A percentile compares a stretch with the other conserved stretches of the same genome.
phyloP scores from a whole-genome alignment of 2,888 invertebrate genomes.

The Andrena marginata region DNA sequence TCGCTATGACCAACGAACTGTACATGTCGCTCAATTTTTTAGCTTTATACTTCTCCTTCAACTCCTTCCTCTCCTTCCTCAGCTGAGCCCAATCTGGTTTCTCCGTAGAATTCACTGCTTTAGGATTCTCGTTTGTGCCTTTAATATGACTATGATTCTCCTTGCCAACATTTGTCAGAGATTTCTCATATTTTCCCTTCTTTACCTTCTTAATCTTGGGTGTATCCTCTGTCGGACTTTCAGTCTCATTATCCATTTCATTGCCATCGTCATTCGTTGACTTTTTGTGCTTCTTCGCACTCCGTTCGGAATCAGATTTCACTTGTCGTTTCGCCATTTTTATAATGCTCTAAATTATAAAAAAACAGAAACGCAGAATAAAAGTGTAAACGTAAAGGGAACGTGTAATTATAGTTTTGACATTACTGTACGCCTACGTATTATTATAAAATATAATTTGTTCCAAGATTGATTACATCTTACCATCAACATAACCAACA shows the following conservation, averaged over 20 bases:
- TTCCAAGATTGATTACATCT: not conserved
- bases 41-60: conserved; percentile 89
- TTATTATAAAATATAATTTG: not conserved
- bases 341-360: conserved; percentile 5
- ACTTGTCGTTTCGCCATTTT: conserved; percentile 40
- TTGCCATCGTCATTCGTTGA: not conserved
- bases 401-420: not conserved
- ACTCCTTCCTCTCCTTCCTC: conserved; percentile 91
- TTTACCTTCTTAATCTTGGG: not conserved
- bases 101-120: conserved; percentile 57
- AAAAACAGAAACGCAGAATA: not conserved
- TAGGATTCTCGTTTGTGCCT: not conserved
- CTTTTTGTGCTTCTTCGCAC: not conserved
- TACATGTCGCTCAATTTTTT: conserved; percentile 86
- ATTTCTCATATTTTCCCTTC: conserved; percentile 33
- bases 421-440: not conserved
- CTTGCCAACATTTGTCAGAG: conserved; percentile 10
- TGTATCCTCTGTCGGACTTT: not conserved
- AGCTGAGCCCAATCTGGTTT: conserved; percentile 91
- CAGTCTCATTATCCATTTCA: not conserved
- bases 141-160: not conserved
- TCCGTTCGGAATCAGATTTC: not conserved
- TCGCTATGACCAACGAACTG: conserved; percentile 86
- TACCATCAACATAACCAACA: conserved; percentile 24
- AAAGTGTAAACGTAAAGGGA: not conserved